Conservation (phyloP, 2,797 vertebrate species). For the Gadopsis bispinosus region DNA sequence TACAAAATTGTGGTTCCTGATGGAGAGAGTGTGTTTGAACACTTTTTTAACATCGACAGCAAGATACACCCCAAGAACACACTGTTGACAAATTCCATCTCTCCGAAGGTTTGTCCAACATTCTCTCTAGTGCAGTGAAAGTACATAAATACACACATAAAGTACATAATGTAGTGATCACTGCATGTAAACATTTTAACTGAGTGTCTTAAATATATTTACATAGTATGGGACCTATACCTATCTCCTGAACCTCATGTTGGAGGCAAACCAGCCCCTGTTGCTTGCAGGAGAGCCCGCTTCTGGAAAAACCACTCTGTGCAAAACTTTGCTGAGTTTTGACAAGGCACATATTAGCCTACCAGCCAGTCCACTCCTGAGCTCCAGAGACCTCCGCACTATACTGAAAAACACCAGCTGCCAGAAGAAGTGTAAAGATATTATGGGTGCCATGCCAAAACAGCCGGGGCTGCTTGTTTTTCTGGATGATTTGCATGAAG, state of each 20-base stretch:
- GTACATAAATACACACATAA: background rate
- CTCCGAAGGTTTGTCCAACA: slow-evolving; percentile 82
- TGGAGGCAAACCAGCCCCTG: slow-evolving; percentile 82
- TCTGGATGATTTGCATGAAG: slow-evolving; percentile 76
- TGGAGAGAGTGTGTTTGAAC: slow-evolving; percentile 85
- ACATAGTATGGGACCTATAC: slow-evolving; percentile 80
- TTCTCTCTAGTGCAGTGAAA: background rate
- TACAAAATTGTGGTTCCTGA: slow-evolving; percentile 81
- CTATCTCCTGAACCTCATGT: slow-evolving; percentile 83
- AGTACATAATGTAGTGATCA: background rate
- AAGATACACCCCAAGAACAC: slow-evolving; percentile 61
- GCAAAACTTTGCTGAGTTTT: slow-evolving; percentile 78
- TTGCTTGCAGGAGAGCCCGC: slow-evolving; percentile 86
- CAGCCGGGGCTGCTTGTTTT: slow-evolving; percentile 70
- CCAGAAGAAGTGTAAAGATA: slow-evolving; percentile 28
- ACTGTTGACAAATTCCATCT: slow-evolving; percentile 53
- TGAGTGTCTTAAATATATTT: slow-evolving; percentile 7
- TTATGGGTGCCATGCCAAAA: slow-evolving; percentile 15
- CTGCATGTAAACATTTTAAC: background rate
- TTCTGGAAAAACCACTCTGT: slow-evolving; percentile 87
- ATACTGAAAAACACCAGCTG: slow-evolving; percentile 71
- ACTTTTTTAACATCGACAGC: slow-evolving; percentile 76
- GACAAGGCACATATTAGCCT: slow-evolving; percentile 72
- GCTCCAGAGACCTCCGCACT: slow-evolving; percentile 73
- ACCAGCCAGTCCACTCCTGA: slow-evolving; percentile 73